Evolutionary conservation across 2,113 vertebrate species (phyloP).

Genomic region (Triplophysa tibetana): DNA sequence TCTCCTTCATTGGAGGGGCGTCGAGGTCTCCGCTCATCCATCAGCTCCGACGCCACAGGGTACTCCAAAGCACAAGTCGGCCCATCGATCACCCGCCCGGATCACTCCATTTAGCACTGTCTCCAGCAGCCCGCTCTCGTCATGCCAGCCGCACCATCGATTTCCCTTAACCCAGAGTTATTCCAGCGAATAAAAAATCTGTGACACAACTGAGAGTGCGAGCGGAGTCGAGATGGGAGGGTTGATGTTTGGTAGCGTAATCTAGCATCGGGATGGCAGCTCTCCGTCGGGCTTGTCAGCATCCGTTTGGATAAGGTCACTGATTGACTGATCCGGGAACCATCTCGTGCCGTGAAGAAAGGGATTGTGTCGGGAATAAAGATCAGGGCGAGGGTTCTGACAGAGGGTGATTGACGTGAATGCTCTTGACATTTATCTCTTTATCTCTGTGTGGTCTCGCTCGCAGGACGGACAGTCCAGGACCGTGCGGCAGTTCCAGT

Average conservation of each 20-base stretch:
- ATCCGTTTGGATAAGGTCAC: background rate
- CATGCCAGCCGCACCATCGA: conserved; percentile 70
- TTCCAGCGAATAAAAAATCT: conserved; percentile 34
- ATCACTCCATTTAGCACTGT: conserved; percentile 73
- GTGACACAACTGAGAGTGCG: background rate
- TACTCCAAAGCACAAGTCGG: conserved; percentile 41
- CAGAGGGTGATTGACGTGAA: background rate
- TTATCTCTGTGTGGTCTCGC: background rate
- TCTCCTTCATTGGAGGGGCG: background rate
- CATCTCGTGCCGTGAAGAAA: background rate
- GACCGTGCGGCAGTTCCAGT: conserved; percentile 98
- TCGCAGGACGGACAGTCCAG: conserved; percentile 93
- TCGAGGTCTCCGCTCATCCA: conserved; percentile 56
- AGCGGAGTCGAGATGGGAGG: background rate
- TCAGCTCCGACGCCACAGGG: conserved; percentile 50
- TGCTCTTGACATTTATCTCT: background rate
- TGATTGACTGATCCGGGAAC: background rate
- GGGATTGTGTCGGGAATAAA: background rate
- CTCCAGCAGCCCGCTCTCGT: conserved; percentile 67
- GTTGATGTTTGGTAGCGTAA: background rate
- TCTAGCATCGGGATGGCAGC: background rate
- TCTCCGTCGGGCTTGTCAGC: conserved; percentile 10
- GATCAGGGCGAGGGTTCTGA: background rate
- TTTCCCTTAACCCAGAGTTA: conserved; percentile 66
- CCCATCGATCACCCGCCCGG: conserved; percentile 65